Percentiles rank a stretch among this genome's conserved stretches.
These are phyloP conservation scores for Polylopha cassiicola DNA, from an alignment of 2,888 invertebrate species.

Conservation along the genomic window DNA sequence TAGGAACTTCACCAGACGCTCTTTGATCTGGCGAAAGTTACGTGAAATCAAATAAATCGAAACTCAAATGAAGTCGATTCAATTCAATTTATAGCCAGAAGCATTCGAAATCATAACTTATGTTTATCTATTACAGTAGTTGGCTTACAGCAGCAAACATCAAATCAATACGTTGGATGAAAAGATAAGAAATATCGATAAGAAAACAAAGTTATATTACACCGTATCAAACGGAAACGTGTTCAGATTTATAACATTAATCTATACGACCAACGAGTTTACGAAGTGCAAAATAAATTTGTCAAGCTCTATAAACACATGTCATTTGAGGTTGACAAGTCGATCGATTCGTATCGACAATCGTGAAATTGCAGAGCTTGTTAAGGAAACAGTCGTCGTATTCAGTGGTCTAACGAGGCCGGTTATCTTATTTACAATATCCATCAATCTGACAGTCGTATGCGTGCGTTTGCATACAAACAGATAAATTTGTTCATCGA, in stretches of 20 bases:
- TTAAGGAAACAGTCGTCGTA: slow-evolving; percentile 23
- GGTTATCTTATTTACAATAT: slow-evolving; percentile 35
- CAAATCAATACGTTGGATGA: slow-evolving; percentile 7
- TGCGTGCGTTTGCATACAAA: slow-evolving; percentile 40
- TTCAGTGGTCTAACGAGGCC: slow-evolving; percentile 23
- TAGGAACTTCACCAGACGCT: background rate
- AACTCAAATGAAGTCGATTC: slow-evolving; percentile 5
- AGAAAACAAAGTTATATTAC: slow-evolving; percentile 3
- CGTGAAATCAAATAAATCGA: slow-evolving; percentile 10
- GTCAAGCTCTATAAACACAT: slow-evolving; percentile 12
- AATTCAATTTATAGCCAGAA: slow-evolving; percentile 3
- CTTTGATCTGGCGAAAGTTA: slow-evolving; percentile 7
- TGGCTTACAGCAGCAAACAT: slow-evolving; percentile 1
- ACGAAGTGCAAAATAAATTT: slow-evolving; percentile 8
- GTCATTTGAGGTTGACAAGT: slow-evolving; percentile 18
- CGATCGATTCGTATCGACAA: slow-evolving; percentile 19
- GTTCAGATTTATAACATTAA: background rate
- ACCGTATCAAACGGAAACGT: background rate
- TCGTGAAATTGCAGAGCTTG: slow-evolving; percentile 14
- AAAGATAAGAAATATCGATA: slow-evolving; percentile 14
- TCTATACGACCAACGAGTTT: background rate
- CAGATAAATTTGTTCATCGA: slow-evolving; percentile 46
- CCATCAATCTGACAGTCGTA: slow-evolving; percentile 39
- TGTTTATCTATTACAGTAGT: slow-evolving; percentile 2
- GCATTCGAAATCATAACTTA: slow-evolving; percentile 5